phyloP scores from a whole-genome alignment of 2,797 vertebrate genomes.

The Columba guinea region DNA sequence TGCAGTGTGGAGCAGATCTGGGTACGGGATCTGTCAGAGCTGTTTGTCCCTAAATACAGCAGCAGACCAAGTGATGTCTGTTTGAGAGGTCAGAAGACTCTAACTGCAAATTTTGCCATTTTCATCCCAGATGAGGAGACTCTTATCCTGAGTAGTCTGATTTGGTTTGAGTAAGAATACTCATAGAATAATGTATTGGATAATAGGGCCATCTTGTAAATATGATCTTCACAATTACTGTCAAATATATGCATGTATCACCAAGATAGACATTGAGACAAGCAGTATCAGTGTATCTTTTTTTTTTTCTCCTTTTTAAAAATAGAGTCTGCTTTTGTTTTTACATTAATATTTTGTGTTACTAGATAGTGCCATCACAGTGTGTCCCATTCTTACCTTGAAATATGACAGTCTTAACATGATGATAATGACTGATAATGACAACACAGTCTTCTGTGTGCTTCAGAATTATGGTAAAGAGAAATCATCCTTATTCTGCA shows the following conservation, averaged over 20 bases:
- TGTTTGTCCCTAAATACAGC: background rate
- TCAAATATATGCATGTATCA: background rate
- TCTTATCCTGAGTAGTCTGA: background rate
- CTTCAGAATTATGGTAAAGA: background rate
- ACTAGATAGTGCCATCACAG: background rate
- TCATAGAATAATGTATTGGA: background rate
- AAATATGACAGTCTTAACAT: background rate
- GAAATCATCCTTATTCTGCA: background rate
- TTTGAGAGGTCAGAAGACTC: background rate
- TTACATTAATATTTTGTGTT: conserved; percentile 8
- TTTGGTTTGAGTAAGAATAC: background rate
- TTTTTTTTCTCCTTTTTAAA: background rate
- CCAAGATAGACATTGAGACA: background rate
- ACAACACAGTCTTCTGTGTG: background rate
- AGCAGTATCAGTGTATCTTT: background rate
- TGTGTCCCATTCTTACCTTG: background rate
- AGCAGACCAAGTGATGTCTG: background rate
- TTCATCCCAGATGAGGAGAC: background rate
- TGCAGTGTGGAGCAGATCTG: background rate
- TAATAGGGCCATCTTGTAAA: background rate
- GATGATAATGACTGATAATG: background rate
- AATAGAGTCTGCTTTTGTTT: background rate
- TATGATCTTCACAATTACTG: background rate
- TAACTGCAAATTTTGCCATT: background rate
- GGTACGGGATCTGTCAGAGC: background rate